Evolutionary conservation across 2,797 vertebrate genomes (phyloP), one percentile per base, ranked within the genome.

Genomic region (Ctenosaura bakeri): DNA sequence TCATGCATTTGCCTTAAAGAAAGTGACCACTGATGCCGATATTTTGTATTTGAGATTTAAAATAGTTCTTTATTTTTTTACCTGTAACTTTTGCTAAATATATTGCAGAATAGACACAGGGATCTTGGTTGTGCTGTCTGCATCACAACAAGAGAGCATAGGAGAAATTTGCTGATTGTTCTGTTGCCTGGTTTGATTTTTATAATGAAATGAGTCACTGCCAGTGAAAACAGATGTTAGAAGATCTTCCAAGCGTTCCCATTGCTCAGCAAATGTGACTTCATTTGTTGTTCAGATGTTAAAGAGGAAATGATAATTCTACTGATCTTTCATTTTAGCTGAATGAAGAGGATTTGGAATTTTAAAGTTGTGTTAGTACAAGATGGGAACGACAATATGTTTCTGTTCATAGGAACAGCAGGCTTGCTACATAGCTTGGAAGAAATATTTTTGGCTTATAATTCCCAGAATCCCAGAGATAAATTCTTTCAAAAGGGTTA

Each of bases 351-450:
- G 87, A 93, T 95, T 92, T 94, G 85, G 87, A 81, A 46, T 92
- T 90, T 80, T 54, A 79, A 83, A 8, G 14, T 87, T 54, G 88
- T 95, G 93, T 93, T 88, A 38, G 64, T 93, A 85, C 86, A 93
- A 91, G 88, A 76, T 85, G 88, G 91, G 59, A 92, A 0, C 83
- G 2, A 0, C 38, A 85, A 87, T 91, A 0, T 86, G 80, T 93
- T 96, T 96, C 93, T 96, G 90, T 93, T 94, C 91, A 93, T 91
- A 82, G 86, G 85, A 90, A 81, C 91, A 87, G 0, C 93, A 52
- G 9, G 22, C 92, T 92, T 96, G 94, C 91, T 69, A 32, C 29
- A 32, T 13, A 69, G 66, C 66, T 69, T 69, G 29, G 29, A 69
- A 69, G 29, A 69, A 69, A 32, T 69, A 69, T 32, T 32, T 64